Conservation (phyloP, 2,113 vertebrate species). For the Nannospalax galili region DNA sequence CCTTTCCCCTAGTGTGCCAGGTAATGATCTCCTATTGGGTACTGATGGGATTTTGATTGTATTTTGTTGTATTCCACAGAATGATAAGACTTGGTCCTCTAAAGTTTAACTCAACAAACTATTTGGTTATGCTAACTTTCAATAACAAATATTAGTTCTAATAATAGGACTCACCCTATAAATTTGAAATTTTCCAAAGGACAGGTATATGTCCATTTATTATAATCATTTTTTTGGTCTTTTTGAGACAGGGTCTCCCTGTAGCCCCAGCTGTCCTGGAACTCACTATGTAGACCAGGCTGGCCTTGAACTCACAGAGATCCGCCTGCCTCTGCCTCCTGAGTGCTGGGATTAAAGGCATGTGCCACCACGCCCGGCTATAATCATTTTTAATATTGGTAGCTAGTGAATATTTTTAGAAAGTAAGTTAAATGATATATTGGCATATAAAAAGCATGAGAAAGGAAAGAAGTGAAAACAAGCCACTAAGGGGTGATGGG, state of each 20-base stretch:
- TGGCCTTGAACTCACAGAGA: no score
- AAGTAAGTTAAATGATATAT: background rate
- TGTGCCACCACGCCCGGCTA: no score
- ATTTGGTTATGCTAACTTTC: background rate
- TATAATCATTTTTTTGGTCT: background rate
- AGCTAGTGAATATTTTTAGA: background rate
- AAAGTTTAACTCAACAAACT: background rate
- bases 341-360: no score
- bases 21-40: background rate
- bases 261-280: no score
- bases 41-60: background rate
- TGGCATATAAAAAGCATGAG: background rate
- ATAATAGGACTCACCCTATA: background rate
- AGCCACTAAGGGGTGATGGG: background rate
- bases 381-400: background rate
- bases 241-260: no score
- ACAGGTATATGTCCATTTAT: background rate
- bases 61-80: background rate
- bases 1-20: background rate
- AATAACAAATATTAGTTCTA: slow-evolving; percentile 1
- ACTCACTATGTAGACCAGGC: no score
- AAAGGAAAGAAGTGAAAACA: background rate
- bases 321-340: no score
- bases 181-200: background rate
- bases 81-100: background rate